Base-by-base conservation (phyloP, 2,113 vertebrate species). In the Paracanthobrama guichenoti region DNA sequence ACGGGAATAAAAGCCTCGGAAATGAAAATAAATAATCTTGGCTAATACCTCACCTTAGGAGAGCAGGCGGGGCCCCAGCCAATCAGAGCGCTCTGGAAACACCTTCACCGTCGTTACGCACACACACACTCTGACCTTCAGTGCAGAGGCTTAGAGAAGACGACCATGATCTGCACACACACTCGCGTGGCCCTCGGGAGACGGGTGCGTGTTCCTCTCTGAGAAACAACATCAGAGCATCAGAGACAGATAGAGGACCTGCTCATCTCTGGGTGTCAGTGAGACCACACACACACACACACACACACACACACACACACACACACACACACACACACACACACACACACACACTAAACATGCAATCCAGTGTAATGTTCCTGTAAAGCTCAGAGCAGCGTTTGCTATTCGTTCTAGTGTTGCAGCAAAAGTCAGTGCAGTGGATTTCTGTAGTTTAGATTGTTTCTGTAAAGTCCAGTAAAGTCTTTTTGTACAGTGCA, bases 11-110 rank as follows among this genome's bases (percentile, higher is more conserved):
- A 97, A 97, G 95, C 95, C 93, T 91, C 93, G 95, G 95, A 97
- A 98, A 97, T 97, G 96, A 97, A 97, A 98, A 97, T 97, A 98
- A 98, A 98, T 97, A 98, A 97, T 96, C 97, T 96, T 95, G 93
- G 95, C 95, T 99, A 97, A 98, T 97, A 95, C 96, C 96, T 97
- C 96, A 98, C 97, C 97, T 98, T 55, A 59, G 55, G 18, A 67
- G 71, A 24, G 72, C 13, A 10, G 11, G 39, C 39, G 20, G 16
- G 35, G 66, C 66, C 35, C 35, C 42, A 31, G 77, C 87, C 95
- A 95, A 94, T 93, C 92, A 87, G 90, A 90, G 92, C 14, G 92
- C 93, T 93, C 94, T 92, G 91, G 92, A 93, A 93, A 93, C 95
- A 95, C 92, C 93, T 95, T 93, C 94, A 11, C 9, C 9, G 11